Conservation (phyloP, 2,888 invertebrate genomes). For the Eilema griseolum region DNA sequence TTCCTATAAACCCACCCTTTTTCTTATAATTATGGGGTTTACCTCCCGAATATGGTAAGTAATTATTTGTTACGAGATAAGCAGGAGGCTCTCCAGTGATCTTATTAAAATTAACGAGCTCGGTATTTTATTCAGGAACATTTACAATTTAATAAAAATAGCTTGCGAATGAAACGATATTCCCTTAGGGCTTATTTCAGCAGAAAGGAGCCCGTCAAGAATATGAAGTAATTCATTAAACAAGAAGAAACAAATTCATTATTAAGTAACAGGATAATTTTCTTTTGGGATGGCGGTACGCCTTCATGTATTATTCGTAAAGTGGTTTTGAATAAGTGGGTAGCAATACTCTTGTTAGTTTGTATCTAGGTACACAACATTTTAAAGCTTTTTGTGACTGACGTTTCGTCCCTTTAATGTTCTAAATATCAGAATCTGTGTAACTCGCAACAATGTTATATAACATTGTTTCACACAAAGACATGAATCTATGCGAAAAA, state of each 20-base stretch:
- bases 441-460: too few relatives aligned
- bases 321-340: neutral
- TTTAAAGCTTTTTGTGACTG: too few relatives aligned
- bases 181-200: conserved; percentile 40
- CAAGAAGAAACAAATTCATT: conserved; percentile 47
- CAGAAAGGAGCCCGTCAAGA: conserved; percentile 42
- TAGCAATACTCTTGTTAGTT: too few relatives aligned
- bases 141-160: conserved; percentile 40
- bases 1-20: neutral
- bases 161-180: conserved; percentile 43
- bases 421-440: too few relatives aligned
- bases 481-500: too few relatives aligned
- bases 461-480: too few relatives aligned
- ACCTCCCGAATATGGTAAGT: conserved; percentile 11
- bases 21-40: neutral
- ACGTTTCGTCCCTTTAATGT: too few relatives aligned
- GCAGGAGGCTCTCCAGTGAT: conserved; percentile 36
- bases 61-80: conserved; percentile 45
- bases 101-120: conserved; percentile 54
- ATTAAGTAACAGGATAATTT: conserved; percentile 43
- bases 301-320: conserved; percentile 25
- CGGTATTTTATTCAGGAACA: conserved; percentile 48
- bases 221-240: conserved; percentile 50
- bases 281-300: conserved; percentile 20
- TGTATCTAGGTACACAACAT: too few relatives aligned